Conservation (phyloP, 2,888 invertebrate genomes). For the Lepidochrysops patricia region DNA sequence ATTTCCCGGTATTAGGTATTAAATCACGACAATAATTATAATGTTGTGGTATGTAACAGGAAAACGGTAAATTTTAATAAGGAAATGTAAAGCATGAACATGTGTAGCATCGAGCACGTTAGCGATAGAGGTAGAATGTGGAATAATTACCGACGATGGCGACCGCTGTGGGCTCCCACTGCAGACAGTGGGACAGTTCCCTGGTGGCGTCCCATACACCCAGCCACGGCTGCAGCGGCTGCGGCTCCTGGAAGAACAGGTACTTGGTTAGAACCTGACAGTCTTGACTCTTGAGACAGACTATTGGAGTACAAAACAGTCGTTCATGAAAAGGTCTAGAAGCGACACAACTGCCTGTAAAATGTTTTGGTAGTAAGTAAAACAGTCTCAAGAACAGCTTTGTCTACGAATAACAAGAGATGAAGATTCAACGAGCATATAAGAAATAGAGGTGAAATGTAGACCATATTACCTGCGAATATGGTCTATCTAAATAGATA, state of each 20-base stretch:
- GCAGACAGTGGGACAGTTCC: slow-evolving; percentile 3
- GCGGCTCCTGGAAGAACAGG: slow-evolving; percentile 7
- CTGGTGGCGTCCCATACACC: slow-evolving; percentile 44
- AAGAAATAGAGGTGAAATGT: no score
- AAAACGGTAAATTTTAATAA: background rate
- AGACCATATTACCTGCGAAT: no score
- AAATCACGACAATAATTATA: background rate
- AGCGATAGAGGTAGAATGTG: background rate
- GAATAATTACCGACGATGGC: background rate
- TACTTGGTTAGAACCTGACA: no score
- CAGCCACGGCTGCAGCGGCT: slow-evolving; percentile 31
- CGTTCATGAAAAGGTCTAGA: no score
- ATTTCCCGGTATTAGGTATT: background rate
- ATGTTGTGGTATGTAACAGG: background rate
- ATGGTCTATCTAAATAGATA: no score
- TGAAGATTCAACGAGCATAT: no score
- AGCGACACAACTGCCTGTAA: no score
- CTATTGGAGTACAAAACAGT: no score
- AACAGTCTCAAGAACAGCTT: no score
- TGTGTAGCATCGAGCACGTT: background rate
- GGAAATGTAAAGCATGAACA: background rate
- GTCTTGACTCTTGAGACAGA: no score
- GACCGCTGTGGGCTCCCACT: slow-evolving; percentile 26
- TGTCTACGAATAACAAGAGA: no score
- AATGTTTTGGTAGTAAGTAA: no score